These are phyloP conservation scores for human (Homo sapiens) DNA, from an alignment of 2,113 vertebrate genomes.

Conservation along the genomic window DNA sequence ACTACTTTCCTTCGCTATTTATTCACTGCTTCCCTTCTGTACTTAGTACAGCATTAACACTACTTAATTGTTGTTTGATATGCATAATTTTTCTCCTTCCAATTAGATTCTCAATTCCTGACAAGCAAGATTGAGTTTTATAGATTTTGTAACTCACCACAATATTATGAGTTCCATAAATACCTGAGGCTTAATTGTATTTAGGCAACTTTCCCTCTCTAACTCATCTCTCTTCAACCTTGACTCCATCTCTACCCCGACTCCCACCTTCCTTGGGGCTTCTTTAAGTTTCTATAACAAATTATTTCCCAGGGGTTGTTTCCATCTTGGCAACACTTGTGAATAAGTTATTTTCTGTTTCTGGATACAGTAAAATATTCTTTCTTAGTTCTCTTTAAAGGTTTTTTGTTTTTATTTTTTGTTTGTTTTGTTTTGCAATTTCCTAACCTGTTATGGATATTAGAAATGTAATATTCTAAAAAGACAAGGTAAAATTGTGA, in stretches of 20 bases:
- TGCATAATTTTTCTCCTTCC: neutral
- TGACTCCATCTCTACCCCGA: neutral
- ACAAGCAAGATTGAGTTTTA: conserved; percentile 11
- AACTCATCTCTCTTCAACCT: neutral
- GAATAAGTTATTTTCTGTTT: neutral
- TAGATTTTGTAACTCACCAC: neutral
- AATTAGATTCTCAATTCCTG: neutral
- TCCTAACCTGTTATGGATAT: conserved; percentile 2
- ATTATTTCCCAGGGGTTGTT: conserved; percentile 1
- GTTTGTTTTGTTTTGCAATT: neutral
- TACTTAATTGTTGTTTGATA: neutral
- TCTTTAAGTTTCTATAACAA: conserved; percentile 23
- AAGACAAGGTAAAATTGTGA: neutral
- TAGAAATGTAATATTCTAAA: neutral
- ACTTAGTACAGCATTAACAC: neutral
- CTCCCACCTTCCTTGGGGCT: neutral
- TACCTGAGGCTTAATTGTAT: neutral
- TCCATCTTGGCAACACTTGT: neutral
- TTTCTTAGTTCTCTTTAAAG: neutral
- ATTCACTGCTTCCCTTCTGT: neutral
- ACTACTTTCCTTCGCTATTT: neutral
- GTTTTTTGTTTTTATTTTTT: neutral
- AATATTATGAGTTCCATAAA: neutral
- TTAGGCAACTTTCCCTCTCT: neutral
- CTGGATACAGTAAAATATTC: neutral